Base-by-base conservation (phyloP, 1,140 invertebrate species). In the Leptopilina boulardi region DNA sequence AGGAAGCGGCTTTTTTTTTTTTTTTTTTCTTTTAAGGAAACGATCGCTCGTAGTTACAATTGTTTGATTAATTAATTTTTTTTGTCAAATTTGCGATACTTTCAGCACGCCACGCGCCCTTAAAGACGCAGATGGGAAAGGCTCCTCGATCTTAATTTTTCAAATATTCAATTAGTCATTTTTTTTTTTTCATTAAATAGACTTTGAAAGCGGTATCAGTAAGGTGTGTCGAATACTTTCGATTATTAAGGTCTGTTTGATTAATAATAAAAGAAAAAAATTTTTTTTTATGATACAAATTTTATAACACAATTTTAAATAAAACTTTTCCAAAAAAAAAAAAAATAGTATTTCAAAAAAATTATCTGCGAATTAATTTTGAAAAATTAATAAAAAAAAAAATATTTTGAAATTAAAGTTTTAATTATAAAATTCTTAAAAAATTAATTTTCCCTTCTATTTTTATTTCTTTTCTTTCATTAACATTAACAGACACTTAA, bases 361-460 rank as follows among this genome's bases (percentile, higher is more conserved):
- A 42, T 42, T 11, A 42, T 11, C 41, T 42, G 3, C 13, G 41
- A 42, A 42, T 42, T 42, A 11, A 8, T 42, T 42, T 42, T 2
- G n/a, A 51, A 51, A 8, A 42, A 42, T 42, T 42, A 42, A 51
- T 18, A 51, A n/a, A n/a, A n/a, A n/a, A n/a, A n/a, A n/a, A n/a
- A n/a, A n/a, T n/a, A n/a, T n/a, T n/a, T n/a, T n/a, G n/a, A n/a
- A n/a, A n/a, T n/a, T n/a, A n/a, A n/a, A n/a, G n/a, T n/a, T n/a
- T n/a, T n/a, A n/a, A n/a, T n/a, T n/a, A n/a, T n/a, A n/a, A n/a
- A n/a, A n/a, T n/a, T n/a, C n/a, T n/a, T n/a, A n/a, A n/a, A n/a
- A n/a, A n/a, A n/a, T 70, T 74, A 70, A 18, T 44, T 75, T 73
- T 66, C 77, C 42, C 44, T 73, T 66, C 75, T 47, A 75, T 21